Percentiles rank a stretch among this genome's conserved stretches.
Conservation (phyloP, 2,888 invertebrate species). For the Eucriotettix oculatus region DNA sequence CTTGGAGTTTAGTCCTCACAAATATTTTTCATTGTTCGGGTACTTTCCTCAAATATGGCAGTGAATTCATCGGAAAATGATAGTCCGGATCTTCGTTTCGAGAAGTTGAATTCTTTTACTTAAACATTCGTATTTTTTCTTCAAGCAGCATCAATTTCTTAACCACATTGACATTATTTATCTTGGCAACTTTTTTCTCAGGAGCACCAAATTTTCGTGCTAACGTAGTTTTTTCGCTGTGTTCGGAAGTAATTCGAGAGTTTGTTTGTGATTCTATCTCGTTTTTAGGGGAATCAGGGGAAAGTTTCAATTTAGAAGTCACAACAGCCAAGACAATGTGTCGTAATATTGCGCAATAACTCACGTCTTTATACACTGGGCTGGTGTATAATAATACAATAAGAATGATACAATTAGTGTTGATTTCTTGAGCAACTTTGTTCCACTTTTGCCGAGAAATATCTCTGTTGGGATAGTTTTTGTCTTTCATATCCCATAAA, state of each 20-base stretch:
- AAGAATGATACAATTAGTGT: background rate
- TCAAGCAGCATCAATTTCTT: conserved; percentile 1
- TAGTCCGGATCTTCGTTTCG: background rate
- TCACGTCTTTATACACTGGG: too few species aligned
- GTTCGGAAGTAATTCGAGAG: too few species aligned
- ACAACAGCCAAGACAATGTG: too few species aligned
- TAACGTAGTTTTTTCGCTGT: background rate
- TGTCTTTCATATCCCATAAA: too few species aligned
- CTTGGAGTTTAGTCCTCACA: background rate
- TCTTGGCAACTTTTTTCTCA: conserved; percentile 1
- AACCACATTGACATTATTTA: background rate
- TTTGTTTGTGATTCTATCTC: too few species aligned
- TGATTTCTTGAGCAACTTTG: conserved; percentile 1
- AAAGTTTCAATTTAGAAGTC: too few species aligned
- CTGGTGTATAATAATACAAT: background rate
- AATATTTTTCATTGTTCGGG: background rate
- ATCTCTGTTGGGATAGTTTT: background rate
- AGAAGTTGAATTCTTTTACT: conserved; percentile 1
- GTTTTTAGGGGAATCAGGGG: too few species aligned
- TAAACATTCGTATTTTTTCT: background rate
- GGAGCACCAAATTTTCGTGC: background rate
- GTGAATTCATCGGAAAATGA: background rate
- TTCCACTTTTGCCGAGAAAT: background rate
- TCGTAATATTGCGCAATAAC: too few species aligned
- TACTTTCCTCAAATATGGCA: background rate